These are phyloP conservation scores for Rhyacophila brunnea DNA, from an alignment of 1,140 invertebrate genomes.

Conservation along the genomic window DNA sequence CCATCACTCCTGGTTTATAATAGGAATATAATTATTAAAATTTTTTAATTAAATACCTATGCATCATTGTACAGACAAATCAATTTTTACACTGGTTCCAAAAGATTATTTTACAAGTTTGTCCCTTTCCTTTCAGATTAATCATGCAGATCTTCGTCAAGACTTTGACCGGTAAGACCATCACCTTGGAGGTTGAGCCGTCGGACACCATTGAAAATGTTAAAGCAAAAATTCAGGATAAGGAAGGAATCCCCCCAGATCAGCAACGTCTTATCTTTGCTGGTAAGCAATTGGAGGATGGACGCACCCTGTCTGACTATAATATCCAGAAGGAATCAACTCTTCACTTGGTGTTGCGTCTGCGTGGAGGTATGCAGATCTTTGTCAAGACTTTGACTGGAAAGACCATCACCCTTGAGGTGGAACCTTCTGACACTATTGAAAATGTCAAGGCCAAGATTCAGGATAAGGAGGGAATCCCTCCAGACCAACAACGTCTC, in stretches of 20 bases:
- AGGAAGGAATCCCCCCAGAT: slow-evolving; percentile 87
- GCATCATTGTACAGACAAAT: no score
- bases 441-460: slow-evolving; percentile 80
- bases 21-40: no score
- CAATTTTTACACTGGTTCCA: no score
- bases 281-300: slow-evolving; percentile 93
- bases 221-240: slow-evolving; percentile 95
- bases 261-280: slow-evolving; percentile 87
- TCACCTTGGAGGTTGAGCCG: slow-evolving; percentile 67
- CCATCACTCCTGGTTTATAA: no score
- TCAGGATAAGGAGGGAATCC: slow-evolving; percentile 71
- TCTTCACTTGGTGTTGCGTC: no score
- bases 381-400: slow-evolving; percentile 75
- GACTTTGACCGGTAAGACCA: slow-evolving; percentile 68
- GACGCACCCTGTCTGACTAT: no score
- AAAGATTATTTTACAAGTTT: no score
- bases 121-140: no score
- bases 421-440: slow-evolving; percentile 74
- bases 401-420: slow-evolving; percentile 79
- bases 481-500: slow-evolving; percentile 68
- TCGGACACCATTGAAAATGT: slow-evolving; percentile 73
- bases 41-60: no score
- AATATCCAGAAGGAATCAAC: slow-evolving; percentile 95
- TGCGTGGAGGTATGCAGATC: no score
- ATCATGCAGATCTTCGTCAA: slow-evolving; percentile 71